Percentiles rank a stretch among this genome's conserved stretches.
Conservation (phyloP, 2,888 invertebrate genomes). For the Lymantria dispar region DNA sequence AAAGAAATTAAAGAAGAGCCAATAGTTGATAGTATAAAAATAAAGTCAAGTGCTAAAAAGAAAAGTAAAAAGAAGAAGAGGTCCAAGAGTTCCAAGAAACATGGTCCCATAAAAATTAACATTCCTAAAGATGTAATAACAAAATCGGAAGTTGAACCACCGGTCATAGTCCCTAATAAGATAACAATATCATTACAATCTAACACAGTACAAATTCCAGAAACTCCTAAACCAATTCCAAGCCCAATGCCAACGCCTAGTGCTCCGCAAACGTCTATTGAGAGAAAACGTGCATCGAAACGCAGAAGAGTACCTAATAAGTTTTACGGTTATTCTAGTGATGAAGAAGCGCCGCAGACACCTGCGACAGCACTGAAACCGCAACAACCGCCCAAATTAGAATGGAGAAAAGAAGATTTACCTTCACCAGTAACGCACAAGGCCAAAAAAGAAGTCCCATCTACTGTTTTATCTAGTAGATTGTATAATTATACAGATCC, state of each 20-base stretch:
- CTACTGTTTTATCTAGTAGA: conserved; percentile 62
- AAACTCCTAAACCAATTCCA: conserved; percentile 44
- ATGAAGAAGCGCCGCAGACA: conserved; percentile 85
- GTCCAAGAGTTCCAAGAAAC: conserved; percentile 69
- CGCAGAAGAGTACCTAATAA: conserved; percentile 91
- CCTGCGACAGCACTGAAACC: conserved; percentile 77
- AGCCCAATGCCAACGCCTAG: conserved; percentile 25
- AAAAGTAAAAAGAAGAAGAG: conserved; percentile 86
- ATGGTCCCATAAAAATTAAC: conserved; percentile 82
- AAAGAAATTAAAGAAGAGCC: conserved; percentile 58
- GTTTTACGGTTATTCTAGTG: conserved; percentile 94
- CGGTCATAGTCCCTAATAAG: conserved; percentile 62
- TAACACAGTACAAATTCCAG: conserved; percentile 75
- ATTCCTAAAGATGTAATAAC: conserved; percentile 79
- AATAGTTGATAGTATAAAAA: conserved; percentile 66
- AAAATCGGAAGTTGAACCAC: conserved; percentile 51
- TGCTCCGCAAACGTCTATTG: conserved; percentile 58
- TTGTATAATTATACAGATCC: conserved; percentile 70
- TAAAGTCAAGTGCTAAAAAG: conserved; percentile 82
- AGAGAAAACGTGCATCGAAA: conserved; percentile 89
- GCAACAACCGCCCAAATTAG: conserved; percentile 84
- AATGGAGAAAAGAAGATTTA: conserved; percentile 89
- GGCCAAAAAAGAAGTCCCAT: conserved; percentile 72
- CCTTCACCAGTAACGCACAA: conserved; percentile 81
- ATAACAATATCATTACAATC: conserved; percentile 78